Conservation (phyloP, 2,113 vertebrate genomes). For the Psilopogon haemacephalus region DNA sequence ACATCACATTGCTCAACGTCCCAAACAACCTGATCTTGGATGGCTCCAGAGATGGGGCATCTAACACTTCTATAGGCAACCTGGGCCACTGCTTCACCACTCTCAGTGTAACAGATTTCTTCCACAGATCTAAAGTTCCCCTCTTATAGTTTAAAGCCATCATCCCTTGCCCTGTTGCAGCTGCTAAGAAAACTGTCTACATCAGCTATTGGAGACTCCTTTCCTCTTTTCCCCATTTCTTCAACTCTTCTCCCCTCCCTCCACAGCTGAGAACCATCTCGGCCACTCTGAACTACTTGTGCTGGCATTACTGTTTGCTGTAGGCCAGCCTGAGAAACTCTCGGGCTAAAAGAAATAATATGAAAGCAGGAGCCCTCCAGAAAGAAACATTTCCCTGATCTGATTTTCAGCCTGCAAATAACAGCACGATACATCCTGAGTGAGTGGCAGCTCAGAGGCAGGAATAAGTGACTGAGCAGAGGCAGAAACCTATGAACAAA, state of each 20-base stretch:
- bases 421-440: neutral
- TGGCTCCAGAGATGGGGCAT: neutral
- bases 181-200: neutral
- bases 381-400: neutral
- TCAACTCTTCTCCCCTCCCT: neutral
- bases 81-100: neutral
- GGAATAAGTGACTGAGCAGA: neutral
- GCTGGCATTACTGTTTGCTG: neutral
- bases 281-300: rapidly evolving
- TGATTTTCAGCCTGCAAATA: neutral
- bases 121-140: neutral
- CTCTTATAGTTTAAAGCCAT: neutral
- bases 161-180: neutral
- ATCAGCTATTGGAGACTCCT: neutral
- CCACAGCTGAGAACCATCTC: neutral
- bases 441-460: neutral
- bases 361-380: neutral
- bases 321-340: neutral
- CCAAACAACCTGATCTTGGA: neutral
- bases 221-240: no score
- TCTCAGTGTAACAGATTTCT: neutral
- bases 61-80: neutral
- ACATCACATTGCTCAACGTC: neutral
- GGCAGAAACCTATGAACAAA: neutral
- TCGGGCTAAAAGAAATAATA: neutral